Conservation (phyloP, 2,888 invertebrate species). For the Disparrhopalites patrizii region DNA sequence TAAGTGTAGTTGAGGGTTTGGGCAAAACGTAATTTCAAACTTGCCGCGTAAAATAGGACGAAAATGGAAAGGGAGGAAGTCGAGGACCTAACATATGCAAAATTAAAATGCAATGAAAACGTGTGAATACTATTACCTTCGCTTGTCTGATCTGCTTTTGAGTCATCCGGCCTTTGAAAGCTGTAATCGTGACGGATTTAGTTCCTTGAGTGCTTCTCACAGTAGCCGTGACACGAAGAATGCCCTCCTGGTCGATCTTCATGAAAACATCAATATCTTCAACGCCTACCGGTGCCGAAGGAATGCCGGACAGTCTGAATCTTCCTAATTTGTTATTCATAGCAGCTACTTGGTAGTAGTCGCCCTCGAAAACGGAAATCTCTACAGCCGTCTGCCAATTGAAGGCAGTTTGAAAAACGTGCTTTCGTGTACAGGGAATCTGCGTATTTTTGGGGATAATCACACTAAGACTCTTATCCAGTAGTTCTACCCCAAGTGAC, state of each 20-base stretch:
- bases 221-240: constrained; percentile 86
- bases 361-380: constrained; percentile 77
- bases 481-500: constrained; percentile 67
- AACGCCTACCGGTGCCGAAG: constrained; percentile 84
- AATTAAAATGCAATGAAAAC: too few species aligned
- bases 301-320: constrained; percentile 93
- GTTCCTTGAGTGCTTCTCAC: constrained; percentile 89
- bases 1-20: too few species aligned
- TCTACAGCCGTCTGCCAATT: constrained; percentile 65
- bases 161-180: constrained; percentile 61
- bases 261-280: constrained; percentile 85
- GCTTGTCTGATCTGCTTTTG: constrained; percentile 61
- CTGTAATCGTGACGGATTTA: constrained; percentile 70
- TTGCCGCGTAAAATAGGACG: too few species aligned
- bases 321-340: constrained; percentile 93
- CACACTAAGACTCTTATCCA: constrained; percentile 66
- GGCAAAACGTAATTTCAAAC: too few species aligned
- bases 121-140: too few species aligned
- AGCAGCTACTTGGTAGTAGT: constrained; percentile 90
- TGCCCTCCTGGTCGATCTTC: constrained; percentile 91
- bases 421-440: constrained; percentile 61
- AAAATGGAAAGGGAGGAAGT: too few species aligned
- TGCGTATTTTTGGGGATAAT: constrained; percentile 64
- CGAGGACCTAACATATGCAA: too few species aligned
- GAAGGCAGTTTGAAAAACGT: constrained; percentile 60